phyloP scores from a whole-genome alignment of 2,797 vertebrate genomes.

The Danio kyathit region DNA sequence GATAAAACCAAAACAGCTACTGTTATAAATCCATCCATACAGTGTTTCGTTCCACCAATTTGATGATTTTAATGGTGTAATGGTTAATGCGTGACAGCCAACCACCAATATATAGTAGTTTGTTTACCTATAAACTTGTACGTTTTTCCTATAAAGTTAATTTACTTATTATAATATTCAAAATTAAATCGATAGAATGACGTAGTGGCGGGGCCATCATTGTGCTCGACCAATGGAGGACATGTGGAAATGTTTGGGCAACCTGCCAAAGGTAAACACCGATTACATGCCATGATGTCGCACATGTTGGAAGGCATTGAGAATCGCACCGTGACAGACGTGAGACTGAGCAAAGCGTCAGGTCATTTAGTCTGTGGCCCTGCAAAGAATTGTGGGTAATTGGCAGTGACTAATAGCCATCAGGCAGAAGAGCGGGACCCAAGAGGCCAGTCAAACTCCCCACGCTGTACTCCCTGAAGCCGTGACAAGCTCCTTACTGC shows the following conservation, averaged over 20 bases:
- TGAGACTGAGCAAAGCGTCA: slow-evolving; percentile 19
- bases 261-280: slow-evolving; percentile 4
- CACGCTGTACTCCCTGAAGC: slow-evolving; percentile 42
- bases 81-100: background rate
- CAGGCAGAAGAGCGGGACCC: slow-evolving; percentile 61
- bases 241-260: background rate
- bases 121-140: background rate
- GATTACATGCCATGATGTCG: slow-evolving; percentile 4
- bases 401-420: slow-evolving; percentile 75
- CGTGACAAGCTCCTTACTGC: slow-evolving; percentile 34
- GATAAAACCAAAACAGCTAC: slow-evolving; percentile 17
- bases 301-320: background rate
- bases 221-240: slow-evolving; percentile 1
- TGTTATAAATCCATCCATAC: background rate
- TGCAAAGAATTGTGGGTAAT: slow-evolving; percentile 65
- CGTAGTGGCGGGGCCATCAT: background rate
- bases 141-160: background rate
- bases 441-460: slow-evolving; percentile 57
- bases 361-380: slow-evolving; percentile 51
- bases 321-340: background rate
- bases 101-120: background rate
- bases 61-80: slow-evolving; percentile 10
- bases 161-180: background rate
- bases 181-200: background rate
- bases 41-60: background rate